Conservation (phyloP, 1,140 invertebrate species). For the Cherax quadricarinatus region DNA sequence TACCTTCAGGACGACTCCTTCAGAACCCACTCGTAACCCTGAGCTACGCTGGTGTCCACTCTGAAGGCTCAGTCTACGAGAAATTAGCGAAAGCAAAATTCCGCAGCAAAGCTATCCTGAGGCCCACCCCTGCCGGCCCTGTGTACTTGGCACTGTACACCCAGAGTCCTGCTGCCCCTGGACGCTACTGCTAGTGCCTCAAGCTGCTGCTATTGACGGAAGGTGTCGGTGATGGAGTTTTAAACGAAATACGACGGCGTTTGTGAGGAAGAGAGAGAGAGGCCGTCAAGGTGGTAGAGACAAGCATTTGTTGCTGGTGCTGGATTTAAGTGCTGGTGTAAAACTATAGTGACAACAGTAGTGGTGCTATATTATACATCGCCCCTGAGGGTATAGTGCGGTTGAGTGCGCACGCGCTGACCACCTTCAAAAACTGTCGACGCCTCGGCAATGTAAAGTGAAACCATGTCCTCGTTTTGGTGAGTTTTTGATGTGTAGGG, state of each 20-base stretch:
- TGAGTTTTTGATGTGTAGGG: constrained; percentile 16
- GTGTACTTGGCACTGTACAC: too few relatives aligned
- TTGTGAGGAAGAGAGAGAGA: constrained; percentile 19
- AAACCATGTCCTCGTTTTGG: not conserved
- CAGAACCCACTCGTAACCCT: too few relatives aligned
- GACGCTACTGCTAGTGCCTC: not conserved
- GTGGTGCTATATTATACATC: not conserved
- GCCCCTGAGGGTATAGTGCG: not conserved
- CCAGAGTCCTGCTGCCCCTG: too few relatives aligned
- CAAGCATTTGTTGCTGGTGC: not conserved
- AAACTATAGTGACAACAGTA: not conserved
- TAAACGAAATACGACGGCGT: not conserved
- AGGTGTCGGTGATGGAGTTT: not conserved
- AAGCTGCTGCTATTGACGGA: not conserved
- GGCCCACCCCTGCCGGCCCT: too few relatives aligned
- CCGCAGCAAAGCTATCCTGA: too few relatives aligned
- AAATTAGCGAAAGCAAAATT: too few relatives aligned
- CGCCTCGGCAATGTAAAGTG: not conserved
- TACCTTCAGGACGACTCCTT: too few relatives aligned
- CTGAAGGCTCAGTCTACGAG: too few relatives aligned
- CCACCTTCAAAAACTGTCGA: not conserved
- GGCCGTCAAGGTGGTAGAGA: not conserved
- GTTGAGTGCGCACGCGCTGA: too few relatives aligned
- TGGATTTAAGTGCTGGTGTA: not conserved
- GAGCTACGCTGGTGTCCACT: too few relatives aligned